A percentile compares a stretch with the other conserved stretches of the same genome.
phyloP scores from a whole-genome alignment of 2,888 invertebrate genomes.

The Diploptera punctata region DNA sequence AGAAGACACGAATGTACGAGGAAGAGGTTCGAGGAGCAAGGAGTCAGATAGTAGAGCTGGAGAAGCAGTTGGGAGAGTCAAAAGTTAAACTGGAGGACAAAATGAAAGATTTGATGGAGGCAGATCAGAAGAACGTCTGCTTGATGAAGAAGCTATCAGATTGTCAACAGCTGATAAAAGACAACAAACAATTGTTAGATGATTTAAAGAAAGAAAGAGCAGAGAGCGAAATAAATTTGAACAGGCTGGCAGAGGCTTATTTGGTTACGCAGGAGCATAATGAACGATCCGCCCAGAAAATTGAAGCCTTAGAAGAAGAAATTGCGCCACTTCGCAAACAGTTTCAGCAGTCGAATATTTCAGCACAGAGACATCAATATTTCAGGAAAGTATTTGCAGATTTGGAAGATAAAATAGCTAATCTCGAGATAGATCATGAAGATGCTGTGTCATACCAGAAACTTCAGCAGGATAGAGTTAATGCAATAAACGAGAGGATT shows the following conservation, averaged over 20 bases:
- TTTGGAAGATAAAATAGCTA: background rate
- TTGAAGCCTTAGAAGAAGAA: background rate
- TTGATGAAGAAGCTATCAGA: background rate
- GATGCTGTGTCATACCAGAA: background rate
- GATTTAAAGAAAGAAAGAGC: background rate
- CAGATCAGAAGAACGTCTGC: background rate
- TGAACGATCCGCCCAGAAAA: background rate
- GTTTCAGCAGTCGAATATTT: background rate
- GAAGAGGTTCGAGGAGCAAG: background rate
- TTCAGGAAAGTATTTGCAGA: background rate
- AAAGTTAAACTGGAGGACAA: background rate
- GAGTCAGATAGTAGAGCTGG: background rate
- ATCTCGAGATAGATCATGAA: background rate
- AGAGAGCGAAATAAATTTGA: background rate
- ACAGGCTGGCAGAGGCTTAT: background rate
- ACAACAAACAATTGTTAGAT: background rate
- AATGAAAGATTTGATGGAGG: background rate
- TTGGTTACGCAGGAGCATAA: background rate
- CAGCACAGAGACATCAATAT: background rate
- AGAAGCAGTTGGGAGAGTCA: background rate
- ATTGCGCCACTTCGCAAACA: background rate
- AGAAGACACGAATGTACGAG: background rate
- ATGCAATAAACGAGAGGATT: background rate
- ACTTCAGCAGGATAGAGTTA: background rate
- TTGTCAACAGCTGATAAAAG: background rate